Evolutionary conservation across 2,113 vertebrate species (phyloP), one percentile per base, ranked within the genome.

Genomic region (Phasianus colchicus): DNA sequence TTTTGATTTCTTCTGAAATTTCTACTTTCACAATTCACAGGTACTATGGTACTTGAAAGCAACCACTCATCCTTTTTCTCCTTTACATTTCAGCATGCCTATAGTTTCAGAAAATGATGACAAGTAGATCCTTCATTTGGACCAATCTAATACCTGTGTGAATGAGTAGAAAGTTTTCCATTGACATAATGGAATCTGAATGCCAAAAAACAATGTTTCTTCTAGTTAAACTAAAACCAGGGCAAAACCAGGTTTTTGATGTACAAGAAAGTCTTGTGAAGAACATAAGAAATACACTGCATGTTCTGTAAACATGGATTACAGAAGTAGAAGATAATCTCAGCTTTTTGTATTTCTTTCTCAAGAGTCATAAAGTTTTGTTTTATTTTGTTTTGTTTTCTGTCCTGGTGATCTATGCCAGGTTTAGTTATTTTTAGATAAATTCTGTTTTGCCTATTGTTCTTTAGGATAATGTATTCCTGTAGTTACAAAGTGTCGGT

Each of bases 51-150:
- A 29, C 42, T 55, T 47, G 13, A 24, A 50, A 85, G 78, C 20
- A 80, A 73, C 82, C 71, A 64, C 11, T 57, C 19, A 40, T 52
- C 4, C 40, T 88, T 92, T 70, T 74, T 82, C 63, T 61, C 36
- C 64, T 58, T 91, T 85, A 63, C 74, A 57, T n/a, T 85, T 72
- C 65, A 88, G 81, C 38, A 71, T 38, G 81, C 36, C 47, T 86
- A 74, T 32, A 64, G 42, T 60, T 74, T 81, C 60, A 81, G 32
- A 74, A 83, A 60, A 29, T 67, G 48, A 18, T 64, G n/a, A 84
- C 40, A 90, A 66, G n/a, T 18, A 77, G 10, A 32, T 81, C 32
- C 83, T 71, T 86, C 55, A 83, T 74, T 34, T 83, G 29, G 34
- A 74, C 57, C 38, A 42, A 60, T 71, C 27, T n/a, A 71, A 87